phyloP scores from a whole-genome alignment of 1,140 invertebrate species.

The Palaemon carinicauda region DNA sequence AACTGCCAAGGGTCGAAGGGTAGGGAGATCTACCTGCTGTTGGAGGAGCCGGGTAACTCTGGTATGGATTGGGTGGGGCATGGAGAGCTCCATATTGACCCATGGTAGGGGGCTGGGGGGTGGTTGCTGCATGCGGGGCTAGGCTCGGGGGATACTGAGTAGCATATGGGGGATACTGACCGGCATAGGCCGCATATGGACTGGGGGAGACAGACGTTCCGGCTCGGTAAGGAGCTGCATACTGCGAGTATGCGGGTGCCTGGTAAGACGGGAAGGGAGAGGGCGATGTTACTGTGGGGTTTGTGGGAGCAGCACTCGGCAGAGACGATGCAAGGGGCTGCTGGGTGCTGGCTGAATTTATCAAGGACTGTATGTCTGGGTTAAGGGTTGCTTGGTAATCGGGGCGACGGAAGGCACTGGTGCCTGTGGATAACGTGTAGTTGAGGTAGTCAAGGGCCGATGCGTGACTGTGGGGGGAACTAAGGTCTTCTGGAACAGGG shows the following conservation, averaged over 20 bases:
- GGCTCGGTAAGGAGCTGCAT: slow-evolving; percentile 4
- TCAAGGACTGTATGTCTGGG: slow-evolving; percentile 12
- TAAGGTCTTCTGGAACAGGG: slow-evolving; percentile 8
- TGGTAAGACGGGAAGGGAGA: slow-evolving; percentile 18
- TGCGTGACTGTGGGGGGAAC: slow-evolving; percentile 21
- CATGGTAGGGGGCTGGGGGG: slow-evolving; percentile 8
- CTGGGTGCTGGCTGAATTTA: slow-evolving; percentile 9
- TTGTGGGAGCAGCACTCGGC: slow-evolving; percentile 14
- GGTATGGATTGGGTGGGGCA: slow-evolving; percentile 22
- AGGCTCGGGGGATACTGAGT: slow-evolving; percentile 23
- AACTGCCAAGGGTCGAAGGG: not conserved
- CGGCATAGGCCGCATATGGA: slow-evolving; percentile 19
- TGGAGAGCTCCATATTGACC: slow-evolving; percentile 28
- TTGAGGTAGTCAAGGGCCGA: slow-evolving; percentile 47
- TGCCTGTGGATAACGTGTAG: slow-evolving; percentile 20
- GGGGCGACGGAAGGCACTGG: slow-evolving; percentile 30
- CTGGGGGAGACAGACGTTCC: slow-evolving; percentile 19
- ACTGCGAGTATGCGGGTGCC: slow-evolving; percentile 17
- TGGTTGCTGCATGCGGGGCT: not conserved
- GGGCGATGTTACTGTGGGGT: not conserved
- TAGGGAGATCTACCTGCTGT: slow-evolving; percentile 24
- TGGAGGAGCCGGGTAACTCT: slow-evolving; percentile 25
- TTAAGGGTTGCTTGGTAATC: slow-evolving; percentile 28
- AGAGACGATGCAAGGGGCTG: not conserved
- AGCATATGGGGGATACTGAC: slow-evolving; percentile 18